Percentiles rank a stretch among this genome's conserved stretches.
Conservation (phyloP, 2,888 invertebrate species). For the Chrysopilus asiliformis region DNA sequence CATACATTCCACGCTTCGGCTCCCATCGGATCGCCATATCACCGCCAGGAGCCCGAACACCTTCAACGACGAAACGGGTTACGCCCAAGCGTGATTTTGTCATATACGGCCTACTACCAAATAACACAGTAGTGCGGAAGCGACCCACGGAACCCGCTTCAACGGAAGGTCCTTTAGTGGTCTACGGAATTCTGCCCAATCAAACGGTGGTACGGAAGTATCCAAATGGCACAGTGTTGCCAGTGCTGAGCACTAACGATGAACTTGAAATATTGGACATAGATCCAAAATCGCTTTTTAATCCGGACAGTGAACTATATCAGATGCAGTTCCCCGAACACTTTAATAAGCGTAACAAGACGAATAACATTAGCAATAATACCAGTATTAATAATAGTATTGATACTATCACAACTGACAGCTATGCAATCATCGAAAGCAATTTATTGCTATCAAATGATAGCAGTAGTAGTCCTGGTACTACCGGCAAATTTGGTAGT, state of each 20-base stretch:
- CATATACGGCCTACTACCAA: slow-evolving; percentile 62
- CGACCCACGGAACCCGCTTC: slow-evolving; percentile 49
- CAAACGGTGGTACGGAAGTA: slow-evolving; percentile 69
- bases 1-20: slow-evolving; percentile 15
- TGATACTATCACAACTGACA: background rate
- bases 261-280: slow-evolving; percentile 44
- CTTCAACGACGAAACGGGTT: slow-evolving; percentile 11
- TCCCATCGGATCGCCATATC: slow-evolving; percentile 17
- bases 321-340: slow-evolving; percentile 12
- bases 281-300: slow-evolving; percentile 45
- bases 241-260: slow-evolving; percentile 44
- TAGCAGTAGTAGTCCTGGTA: background rate
- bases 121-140: slow-evolving; percentile 66
- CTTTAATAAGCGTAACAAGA: slow-evolving; percentile 13
- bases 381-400: slow-evolving; percentile 2
- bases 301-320: slow-evolving; percentile 36
- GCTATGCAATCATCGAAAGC: background rate
- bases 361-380: slow-evolving; percentile 2
- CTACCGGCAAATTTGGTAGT: no score
- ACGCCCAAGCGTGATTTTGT: slow-evolving; percentile 45
- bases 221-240: slow-evolving; percentile 66
- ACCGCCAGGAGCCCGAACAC: slow-evolving; percentile 14
- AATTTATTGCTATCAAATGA: no score
- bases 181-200: slow-evolving; percentile 64
- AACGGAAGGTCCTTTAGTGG: slow-evolving; percentile 42